Evolutionary conservation across 2,888 invertebrate species (phyloP).

Genomic region (Choreutis nemorana): DNA sequence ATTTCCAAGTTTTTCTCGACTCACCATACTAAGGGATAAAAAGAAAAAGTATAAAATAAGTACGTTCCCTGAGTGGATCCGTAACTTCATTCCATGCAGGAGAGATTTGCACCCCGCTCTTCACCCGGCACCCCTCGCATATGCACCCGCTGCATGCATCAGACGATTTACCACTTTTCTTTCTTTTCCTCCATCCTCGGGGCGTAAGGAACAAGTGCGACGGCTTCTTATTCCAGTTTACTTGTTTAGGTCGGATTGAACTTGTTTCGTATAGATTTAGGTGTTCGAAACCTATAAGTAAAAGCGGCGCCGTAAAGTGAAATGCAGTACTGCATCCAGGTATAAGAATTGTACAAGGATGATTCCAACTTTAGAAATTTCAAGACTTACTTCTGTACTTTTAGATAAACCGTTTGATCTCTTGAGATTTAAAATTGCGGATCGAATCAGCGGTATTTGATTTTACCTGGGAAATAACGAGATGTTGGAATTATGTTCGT

Average conservation of each 20-base stretch:
- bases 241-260: constrained; percentile 49
- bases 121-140: constrained; percentile 25
- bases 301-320: no score
- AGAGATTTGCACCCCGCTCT: constrained; percentile 37
- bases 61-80: constrained; percentile 46
- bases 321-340: no score
- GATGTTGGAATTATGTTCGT: constrained; percentile 16
- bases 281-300: constrained; percentile 29
- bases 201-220: constrained; percentile 44
- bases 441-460: no score
- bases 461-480: neutral
- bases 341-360: no score
- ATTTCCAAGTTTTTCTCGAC: constrained; percentile 37
- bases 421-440: no score
- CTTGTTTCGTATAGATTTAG: constrained; percentile 43
- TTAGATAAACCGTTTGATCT: no score
- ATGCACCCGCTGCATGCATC: constrained; percentile 28
- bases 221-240: constrained; percentile 49
- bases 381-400: no score
- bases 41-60: constrained; percentile 51
- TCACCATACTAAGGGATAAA: constrained; percentile 37
- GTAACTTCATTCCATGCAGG: constrained; percentile 55
- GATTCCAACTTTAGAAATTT: no score
- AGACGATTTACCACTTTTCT: constrained; percentile 33
- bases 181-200: constrained; percentile 33